Conservation (phyloP, 2,113 vertebrate genomes). For the Pluvianellus socialis region DNA sequence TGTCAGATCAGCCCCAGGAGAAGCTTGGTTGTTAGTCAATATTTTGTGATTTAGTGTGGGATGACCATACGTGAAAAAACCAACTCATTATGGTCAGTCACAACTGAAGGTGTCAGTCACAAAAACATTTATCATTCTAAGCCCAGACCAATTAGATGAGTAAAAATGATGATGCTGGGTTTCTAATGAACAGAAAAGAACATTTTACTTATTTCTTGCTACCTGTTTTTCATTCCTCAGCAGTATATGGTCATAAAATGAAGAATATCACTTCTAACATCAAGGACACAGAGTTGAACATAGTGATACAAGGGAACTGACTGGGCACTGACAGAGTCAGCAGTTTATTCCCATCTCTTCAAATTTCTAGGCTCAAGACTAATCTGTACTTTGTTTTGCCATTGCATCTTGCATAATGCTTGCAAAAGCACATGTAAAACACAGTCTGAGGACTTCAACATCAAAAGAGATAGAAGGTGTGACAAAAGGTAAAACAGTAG, state of each 20-base stretch:
- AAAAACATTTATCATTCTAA: background rate
- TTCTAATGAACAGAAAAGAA: background rate
- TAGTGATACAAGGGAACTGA: background rate
- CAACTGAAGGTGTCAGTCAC: background rate
- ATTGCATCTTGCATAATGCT: background rate
- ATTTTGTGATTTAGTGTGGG: background rate
- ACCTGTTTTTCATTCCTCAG: background rate
- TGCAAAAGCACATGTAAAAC: background rate
- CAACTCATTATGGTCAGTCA: background rate
- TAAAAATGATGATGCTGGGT: background rate
- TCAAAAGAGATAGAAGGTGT: background rate
- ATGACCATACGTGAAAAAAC: background rate
- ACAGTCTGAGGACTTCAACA: background rate
- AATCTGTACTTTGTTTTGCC: background rate
- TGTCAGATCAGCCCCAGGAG: background rate
- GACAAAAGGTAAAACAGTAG: background rate
- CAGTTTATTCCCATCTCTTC: background rate
- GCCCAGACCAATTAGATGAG: background rate
- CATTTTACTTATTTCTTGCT: background rate
- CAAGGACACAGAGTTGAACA: background rate
- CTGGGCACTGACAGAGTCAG: background rate
- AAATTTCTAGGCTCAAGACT: background rate
- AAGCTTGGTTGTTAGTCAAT: background rate
- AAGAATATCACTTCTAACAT: background rate
- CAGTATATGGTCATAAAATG: background rate